These are phyloP conservation scores for Orbicella faveolata DNA, from an alignment of 64 coral and sea anemone species.

Conservation along the genomic window DNA sequence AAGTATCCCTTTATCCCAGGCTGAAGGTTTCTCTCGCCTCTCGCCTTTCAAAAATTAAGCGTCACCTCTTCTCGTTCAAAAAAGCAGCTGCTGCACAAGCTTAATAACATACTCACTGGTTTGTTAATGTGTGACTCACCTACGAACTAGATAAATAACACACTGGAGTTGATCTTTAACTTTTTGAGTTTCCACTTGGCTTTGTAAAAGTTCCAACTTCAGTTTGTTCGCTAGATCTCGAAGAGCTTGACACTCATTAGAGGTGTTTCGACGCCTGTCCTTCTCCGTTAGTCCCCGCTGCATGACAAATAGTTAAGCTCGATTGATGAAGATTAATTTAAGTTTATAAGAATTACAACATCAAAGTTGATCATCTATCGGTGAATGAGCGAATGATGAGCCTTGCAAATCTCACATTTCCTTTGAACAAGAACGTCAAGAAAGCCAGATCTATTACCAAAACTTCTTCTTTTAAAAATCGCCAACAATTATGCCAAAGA, in stretches of 20 bases:
- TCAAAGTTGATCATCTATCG: too few relatives aligned
- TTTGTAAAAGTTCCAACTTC: conserved; percentile 44
- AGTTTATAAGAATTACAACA: too few relatives aligned
- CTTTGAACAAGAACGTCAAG: neutral
- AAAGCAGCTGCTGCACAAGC: too few relatives aligned
- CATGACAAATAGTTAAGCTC: neutral
- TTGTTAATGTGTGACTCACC: conserved; percentile 12
- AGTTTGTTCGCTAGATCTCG: conserved; percentile 59
- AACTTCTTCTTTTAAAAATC: neutral
- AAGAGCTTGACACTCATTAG: conserved; percentile 31
- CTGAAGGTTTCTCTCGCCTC: too few relatives aligned
- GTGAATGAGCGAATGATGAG: neutral
- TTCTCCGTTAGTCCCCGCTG: conserved; percentile 30
- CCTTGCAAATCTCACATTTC: neutral
- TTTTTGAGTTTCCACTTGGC: conserved; percentile 56
- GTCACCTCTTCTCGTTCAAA: too few relatives aligned
- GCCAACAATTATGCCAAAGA: neutral
- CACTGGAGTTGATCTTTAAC: conserved; percentile 70
- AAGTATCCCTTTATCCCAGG: too few relatives aligned
- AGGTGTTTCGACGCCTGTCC: conserved; percentile 11
- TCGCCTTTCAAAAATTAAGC: too few relatives aligned
- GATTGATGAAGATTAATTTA: too few relatives aligned
- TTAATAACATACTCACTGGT: neutral
- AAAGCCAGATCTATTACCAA: neutral
- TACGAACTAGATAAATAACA: conserved; percentile 63